Evolutionary conservation across 1,140 invertebrate genomes (phyloP).

Genomic region (Thrips palmi): DNA sequence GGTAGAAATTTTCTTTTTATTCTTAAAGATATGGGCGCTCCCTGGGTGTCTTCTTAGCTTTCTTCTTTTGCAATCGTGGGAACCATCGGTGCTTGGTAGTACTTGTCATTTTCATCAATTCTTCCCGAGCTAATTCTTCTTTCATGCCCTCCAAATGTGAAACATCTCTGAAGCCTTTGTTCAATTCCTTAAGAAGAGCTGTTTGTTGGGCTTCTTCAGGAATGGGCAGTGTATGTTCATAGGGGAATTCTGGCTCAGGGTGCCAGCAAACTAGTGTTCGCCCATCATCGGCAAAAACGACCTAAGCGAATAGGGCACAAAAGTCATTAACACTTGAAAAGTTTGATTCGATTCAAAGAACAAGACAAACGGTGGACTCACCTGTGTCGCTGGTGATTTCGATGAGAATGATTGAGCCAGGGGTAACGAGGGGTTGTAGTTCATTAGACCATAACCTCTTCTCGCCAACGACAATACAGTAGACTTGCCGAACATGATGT

Average conservation of each 20-base stretch:
- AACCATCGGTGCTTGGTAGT: conserved; percentile 71
- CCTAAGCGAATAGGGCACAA: conserved; percentile 16
- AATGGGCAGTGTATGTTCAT: conserved; percentile 59
- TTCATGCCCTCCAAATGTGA: conserved; percentile 44
- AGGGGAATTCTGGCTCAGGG: conserved; percentile 60
- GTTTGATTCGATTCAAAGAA: no score
- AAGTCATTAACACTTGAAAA: not conserved
- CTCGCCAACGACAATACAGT: no score
- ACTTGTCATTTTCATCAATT: conserved; percentile 52
- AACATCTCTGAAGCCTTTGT: conserved; percentile 37
- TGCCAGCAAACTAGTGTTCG: conserved; percentile 73
- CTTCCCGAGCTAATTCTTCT: conserved; percentile 35
- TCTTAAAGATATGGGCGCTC: conserved; percentile 58
- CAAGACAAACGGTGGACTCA: no score
- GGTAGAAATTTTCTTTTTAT: no score
- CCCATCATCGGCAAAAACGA: conserved; percentile 49
- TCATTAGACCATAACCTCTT: no score
- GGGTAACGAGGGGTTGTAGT: no score
- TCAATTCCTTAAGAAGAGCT: conserved; percentile 39
- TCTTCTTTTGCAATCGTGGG: conserved; percentile 40
- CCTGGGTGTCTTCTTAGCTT: conserved; percentile 42
- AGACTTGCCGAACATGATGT: no score
- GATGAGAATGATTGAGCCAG: no score
- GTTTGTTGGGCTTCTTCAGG: conserved; percentile 26
- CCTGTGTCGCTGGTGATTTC: no score